These are phyloP conservation scores for Corythornis madagascariensis DNA, from an alignment of 2,113 vertebrate genomes.

Conservation along the genomic window DNA sequence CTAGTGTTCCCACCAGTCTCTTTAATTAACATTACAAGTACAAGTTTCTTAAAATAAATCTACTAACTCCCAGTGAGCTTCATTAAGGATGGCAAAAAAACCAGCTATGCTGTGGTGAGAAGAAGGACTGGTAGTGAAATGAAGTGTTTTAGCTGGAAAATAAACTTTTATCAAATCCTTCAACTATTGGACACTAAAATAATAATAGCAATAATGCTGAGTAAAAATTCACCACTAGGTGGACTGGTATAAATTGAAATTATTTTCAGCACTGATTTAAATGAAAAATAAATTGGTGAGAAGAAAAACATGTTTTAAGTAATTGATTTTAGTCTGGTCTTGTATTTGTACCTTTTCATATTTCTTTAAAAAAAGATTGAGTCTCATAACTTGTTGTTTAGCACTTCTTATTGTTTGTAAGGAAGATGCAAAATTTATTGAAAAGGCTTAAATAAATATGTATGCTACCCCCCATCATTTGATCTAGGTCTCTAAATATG, in stretches of 20 bases:
- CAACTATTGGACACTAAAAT: background rate
- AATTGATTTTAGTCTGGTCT: background rate
- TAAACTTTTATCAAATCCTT: background rate
- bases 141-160: background rate
- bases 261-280: background rate
- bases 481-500: background rate
- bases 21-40: slow-evolving; percentile 31
- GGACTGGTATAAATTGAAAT: background rate
- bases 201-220: background rate
- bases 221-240: background rate
- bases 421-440: background rate
- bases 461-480: background rate
- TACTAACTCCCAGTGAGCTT: background rate
- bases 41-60: slow-evolving; percentile 29
- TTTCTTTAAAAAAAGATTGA: background rate
- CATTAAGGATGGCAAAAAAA: background rate
- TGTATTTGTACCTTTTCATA: background rate
- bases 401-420: background rate
- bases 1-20: background rate
- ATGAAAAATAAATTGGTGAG: background rate
- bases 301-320: background rate
- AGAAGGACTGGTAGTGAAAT: background rate
- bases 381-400: background rate
- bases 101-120: background rate
- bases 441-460: background rate